Evolutionary conservation across 2,797 vertebrate genomes (phyloP), one percentile per base, ranked within the genome.

Genomic region (Eleutherodactylus coqui): DNA sequence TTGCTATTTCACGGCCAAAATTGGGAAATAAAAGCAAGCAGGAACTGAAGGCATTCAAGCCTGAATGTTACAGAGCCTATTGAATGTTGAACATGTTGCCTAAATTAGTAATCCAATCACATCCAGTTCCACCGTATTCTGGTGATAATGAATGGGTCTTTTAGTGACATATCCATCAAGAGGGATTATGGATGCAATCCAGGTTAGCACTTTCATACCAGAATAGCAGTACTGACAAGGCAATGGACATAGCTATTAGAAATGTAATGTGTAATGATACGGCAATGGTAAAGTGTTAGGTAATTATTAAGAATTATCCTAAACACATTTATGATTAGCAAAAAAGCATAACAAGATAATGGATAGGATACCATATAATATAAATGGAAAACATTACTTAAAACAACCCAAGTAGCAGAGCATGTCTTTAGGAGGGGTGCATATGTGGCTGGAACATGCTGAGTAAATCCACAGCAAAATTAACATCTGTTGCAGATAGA

Each of bases 101-200:
- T 21, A 43, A 79, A 60, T 85, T 29, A 73, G 29, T 79, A 85
- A 49, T 80, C 84, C 29, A 36, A 60, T 69, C 84, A 85, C 84
- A 85, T 85, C 47, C 53, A 47, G 32, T 34, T 5, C 53, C 75
- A 55, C 49, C 21, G 34, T 27, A 70, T 80, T 73, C 76, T 73
- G 41, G 34, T 32, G 49, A 47, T 72, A 73, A 72, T 85, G 84
- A 85, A 85, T 79, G 75, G 51, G 10, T 29, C 36, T 24, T 53
- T 85, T 77, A 77, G 75, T 77, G 75, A 55, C 21, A 58, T 11
- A 53, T 55, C 49, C 49, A 53, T 77, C 58, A 77, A 38, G 32
- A 77, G 10, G 8, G 49, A 41, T 36, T 77, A 51, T 58, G 75
- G 34, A 77, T 55, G 3, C 34, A 38, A 9, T 77, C 75, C 34